Percentiles rank a stretch among this genome's conserved stretches.
Evolutionary conservation across 2,113 vertebrate species (phyloP).

Genomic region (Lates calcarifer): DNA sequence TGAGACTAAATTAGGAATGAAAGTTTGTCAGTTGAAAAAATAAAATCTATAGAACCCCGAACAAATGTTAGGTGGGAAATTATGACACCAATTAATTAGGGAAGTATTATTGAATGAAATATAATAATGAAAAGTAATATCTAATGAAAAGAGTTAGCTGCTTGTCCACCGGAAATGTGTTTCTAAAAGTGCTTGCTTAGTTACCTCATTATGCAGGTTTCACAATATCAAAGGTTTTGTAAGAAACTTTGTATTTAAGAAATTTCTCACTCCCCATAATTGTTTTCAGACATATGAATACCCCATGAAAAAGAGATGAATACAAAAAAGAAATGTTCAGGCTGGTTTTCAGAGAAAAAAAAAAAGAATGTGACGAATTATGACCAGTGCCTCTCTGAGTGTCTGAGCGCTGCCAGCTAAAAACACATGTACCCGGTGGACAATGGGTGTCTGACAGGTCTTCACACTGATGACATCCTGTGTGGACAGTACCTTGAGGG

Average conservation of each 20-base stretch:
- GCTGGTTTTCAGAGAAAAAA: no score
- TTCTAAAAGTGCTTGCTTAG: constrained; percentile 6
- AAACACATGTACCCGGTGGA: constrained; percentile 51
- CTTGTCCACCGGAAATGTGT: constrained; percentile 45
- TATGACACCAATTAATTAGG: constrained; percentile 9
- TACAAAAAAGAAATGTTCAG: no score
- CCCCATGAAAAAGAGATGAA: background rate
- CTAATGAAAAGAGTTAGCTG: constrained; percentile 38
- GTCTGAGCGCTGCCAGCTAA: constrained; percentile 7
- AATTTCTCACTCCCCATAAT: background rate
- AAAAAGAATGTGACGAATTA: no score
- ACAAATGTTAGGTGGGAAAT: constrained; percentile 40
- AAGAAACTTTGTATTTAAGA: background rate
- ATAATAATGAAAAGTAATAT: constrained; percentile 1
- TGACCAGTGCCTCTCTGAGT: background rate
- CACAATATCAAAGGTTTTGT: background rate
- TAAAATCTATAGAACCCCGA: constrained; percentile 12
- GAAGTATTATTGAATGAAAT: constrained; percentile 15
- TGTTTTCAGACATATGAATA: background rate
- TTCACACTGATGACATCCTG: constrained; percentile 22
- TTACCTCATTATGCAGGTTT: background rate
- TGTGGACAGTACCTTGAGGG: constrained; percentile 89
- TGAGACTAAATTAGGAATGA: constrained; percentile 18
- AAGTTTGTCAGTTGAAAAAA: constrained; percentile 29
- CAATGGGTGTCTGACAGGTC: background rate